A percentile compares a stretch with the other conserved stretches of the same genome.
Conservation (phyloP, 64 coral and sea anemone genomes). For the Montipora cactus region DNA sequence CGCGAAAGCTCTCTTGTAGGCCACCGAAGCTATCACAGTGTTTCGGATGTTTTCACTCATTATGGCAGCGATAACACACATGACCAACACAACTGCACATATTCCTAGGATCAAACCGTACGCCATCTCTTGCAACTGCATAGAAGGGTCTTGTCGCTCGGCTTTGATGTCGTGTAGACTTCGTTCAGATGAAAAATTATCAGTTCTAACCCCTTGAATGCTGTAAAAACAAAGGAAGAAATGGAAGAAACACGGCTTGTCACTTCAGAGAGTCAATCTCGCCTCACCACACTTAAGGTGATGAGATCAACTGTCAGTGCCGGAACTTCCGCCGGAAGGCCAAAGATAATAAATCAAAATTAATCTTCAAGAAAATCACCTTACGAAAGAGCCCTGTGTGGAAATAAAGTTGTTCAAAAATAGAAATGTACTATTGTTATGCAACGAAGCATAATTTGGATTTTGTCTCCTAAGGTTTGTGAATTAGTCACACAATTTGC, state of each 20-base stretch:
- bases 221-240: not conserved
- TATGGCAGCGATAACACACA: not conserved
- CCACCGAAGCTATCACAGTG: constrained; percentile 53
- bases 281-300: not conserved
- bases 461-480: too few species aligned
- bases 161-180: not conserved
- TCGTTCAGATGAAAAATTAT: not conserved
- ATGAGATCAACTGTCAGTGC: not conserved
- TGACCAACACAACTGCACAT: constrained; percentile 3
- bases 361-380: not conserved
- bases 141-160: not conserved
- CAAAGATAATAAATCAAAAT: not conserved
- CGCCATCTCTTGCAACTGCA: not conserved
- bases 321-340: not conserved
- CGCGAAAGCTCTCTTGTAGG: constrained; percentile 71
- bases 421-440: not conserved
- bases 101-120: not conserved
- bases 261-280: constrained; percentile 9
- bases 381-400: not conserved
- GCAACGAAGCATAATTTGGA: not conserved
- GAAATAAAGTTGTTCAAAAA: not conserved
- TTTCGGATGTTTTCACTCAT: constrained; percentile 15
- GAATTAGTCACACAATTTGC: too few species aligned
- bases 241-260: not conserved
- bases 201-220: not conserved